phyloP scores from a whole-genome alignment of 1,140 invertebrate genomes.

The Drosophila cardini region DNA sequence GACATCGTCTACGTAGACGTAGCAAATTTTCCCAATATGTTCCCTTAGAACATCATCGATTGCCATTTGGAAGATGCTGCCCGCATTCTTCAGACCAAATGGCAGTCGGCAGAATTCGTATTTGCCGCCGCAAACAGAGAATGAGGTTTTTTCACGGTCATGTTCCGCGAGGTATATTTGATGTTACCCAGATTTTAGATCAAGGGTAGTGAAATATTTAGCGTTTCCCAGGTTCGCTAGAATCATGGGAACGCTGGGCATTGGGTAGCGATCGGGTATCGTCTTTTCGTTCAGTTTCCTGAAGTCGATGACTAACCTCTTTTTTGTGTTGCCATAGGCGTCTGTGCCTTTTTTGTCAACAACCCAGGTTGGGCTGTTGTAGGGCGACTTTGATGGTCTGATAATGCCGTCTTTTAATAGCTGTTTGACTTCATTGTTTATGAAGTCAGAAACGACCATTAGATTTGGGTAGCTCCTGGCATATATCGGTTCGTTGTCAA shows the following conservation, averaged over 20 bases:
- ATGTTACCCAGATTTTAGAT: constrained; percentile 83
- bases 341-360: constrained; percentile 57
- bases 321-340: neutral
- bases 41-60: neutral
- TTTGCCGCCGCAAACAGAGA: neutral
- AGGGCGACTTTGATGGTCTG: too few relatives aligned
- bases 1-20: constrained; percentile 13
- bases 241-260: constrained; percentile 84
- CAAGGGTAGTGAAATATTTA: constrained; percentile 39
- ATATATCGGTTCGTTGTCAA: constrained; percentile 45
- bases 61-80: neutral
- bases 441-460: constrained; percentile 31
- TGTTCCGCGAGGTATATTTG: constrained; percentile 16
- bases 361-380: constrained; percentile 58
- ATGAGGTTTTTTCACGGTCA: constrained; percentile 1
- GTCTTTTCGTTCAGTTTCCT: neutral
- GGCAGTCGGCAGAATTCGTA: neutral
- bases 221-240: constrained; percentile 35
- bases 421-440: constrained; percentile 49
- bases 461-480: constrained; percentile 49
- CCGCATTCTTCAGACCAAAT: neutral
- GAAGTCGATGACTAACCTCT: neutral
- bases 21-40: too few relatives aligned
- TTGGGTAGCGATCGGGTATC: constrained; percentile 78
- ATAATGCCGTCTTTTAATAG: constrained; percentile 41